A percentile compares a stretch with the other conserved stretches of the same genome.
Evolutionary conservation across 2,797 vertebrate species (phyloP).

Genomic region (Adelosebastes latens): DNA sequence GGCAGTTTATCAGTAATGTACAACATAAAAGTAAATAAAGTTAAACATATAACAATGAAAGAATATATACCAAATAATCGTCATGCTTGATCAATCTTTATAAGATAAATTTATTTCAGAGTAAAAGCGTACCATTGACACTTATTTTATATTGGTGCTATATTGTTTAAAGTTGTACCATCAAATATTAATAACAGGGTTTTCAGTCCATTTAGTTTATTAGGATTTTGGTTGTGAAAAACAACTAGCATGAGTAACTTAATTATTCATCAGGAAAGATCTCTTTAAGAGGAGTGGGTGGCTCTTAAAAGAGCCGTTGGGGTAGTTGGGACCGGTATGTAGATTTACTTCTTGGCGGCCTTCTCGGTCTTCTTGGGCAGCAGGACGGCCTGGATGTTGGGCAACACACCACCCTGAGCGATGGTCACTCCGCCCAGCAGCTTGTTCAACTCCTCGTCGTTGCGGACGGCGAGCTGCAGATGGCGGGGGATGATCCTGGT

Average conservation of each 20-base stretch:
- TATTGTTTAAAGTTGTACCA: too few species aligned
- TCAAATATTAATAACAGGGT: too few species aligned
- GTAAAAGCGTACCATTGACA: too few species aligned
- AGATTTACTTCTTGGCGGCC: not conserved
- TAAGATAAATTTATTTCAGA: too few species aligned
- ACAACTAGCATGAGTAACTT: too few species aligned
- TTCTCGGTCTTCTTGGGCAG: constrained; percentile 46
- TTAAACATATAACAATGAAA: too few species aligned
- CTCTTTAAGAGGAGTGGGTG: not conserved
- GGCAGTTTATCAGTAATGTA: too few species aligned
- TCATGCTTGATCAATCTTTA: too few species aligned
- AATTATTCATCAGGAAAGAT: constrained; percentile 5
- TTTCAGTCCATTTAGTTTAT: too few species aligned
- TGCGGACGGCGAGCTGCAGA: constrained; percentile 68
- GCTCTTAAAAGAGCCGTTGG: constrained; percentile 12
- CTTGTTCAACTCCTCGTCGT: constrained; percentile 64
- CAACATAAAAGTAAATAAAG: too few species aligned
- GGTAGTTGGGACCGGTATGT: rapidly evolving
- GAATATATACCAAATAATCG: too few species aligned
- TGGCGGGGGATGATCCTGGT: constrained; percentile 57
- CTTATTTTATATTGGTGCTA: too few species aligned
- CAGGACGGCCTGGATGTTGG: constrained; percentile 53
- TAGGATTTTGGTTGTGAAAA: constrained; percentile 6
- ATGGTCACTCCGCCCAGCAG: constrained; percentile 65
- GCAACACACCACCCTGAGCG: constrained; percentile 61